phyloP scores from a whole-genome alignment of 2,797 vertebrate genomes.

The Spinibarbus caldwelli region DNA sequence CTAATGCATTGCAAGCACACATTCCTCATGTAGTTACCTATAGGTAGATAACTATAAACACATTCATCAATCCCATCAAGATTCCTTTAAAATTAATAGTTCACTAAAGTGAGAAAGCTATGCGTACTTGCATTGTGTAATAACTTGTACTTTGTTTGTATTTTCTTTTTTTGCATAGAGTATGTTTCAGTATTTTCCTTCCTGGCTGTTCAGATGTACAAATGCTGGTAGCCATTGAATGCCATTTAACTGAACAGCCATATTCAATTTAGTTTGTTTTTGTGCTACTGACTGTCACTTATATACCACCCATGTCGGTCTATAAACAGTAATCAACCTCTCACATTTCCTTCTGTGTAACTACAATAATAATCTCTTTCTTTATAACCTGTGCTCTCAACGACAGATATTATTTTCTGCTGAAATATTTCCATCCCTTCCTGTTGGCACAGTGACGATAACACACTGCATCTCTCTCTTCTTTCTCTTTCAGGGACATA shows the following conservation, averaged over 20 bases:
- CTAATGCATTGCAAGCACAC: background rate
- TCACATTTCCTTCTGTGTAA: background rate
- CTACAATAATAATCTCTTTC: background rate
- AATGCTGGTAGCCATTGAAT: background rate
- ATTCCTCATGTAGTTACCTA: background rate
- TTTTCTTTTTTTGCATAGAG: background rate
- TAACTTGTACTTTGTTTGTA: background rate
- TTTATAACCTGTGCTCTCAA: background rate
- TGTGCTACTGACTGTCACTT: background rate
- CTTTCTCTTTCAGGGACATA: background rate
- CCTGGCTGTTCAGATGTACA: background rate
- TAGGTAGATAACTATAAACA: background rate
- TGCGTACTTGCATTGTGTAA: background rate
- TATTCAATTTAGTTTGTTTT: background rate
- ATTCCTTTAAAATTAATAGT: background rate
- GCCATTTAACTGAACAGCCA: background rate
- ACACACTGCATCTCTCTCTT: background rate
- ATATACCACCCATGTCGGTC: background rate
- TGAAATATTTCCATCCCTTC: background rate
- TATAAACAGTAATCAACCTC: conserved; percentile 2
- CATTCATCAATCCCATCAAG: background rate
- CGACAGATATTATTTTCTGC: background rate
- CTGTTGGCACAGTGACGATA: background rate
- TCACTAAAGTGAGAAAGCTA: too few species aligned
- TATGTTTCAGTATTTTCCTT: background rate